Base-by-base conservation (phyloP, 2,888 invertebrate species). In the Elegia similella region DNA sequence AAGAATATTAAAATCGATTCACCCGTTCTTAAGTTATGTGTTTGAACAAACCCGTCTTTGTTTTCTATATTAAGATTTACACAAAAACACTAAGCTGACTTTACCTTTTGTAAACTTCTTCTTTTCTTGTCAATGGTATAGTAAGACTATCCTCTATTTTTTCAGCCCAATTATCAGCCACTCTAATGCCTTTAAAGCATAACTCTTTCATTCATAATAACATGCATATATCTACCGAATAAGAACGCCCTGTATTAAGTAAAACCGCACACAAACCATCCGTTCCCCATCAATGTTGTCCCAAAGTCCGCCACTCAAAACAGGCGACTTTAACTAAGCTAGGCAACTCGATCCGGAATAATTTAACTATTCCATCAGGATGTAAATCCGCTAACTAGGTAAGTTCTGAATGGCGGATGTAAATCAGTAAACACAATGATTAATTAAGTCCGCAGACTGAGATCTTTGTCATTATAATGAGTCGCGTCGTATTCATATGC, bases 401-500 rank as follows among this genome's bases (percentile, higher is more conserved):
- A 76, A 82, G 75, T 78, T 80, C 76, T 79, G 76, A 78, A 80
- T 76, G 72, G 74, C 70, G 75, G 74, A 86, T 85, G 86, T 80
- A 83, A 84, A 87, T 87, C 82, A 85, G 83, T 77, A 79, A 84
- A 82, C 76, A 84, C 85, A 86, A 86, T 87, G 86, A 89, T 87
- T 88, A 88, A 88, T 89, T 86, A 85, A 88, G 80, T 84, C 84
- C 77, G 75, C 60, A 62, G 73, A 59, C 72, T 76, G 73, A 73
- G 79, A 82, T 85, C 87, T 86, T 90, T 89, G 88, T 88, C 82
- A 88, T 88, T 88, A 78, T 83, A 85, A 88, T 87, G 82, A 86
- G 82, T 62, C 65, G 69, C 66, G 66, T 71, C 68, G 75, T 73
- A 79, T 84, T 86, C 81, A 78, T 79, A 82, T 81, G 81, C 81